phyloP scores from a whole-genome alignment of 2,113 vertebrate species.

The Ameiurus melas region DNA sequence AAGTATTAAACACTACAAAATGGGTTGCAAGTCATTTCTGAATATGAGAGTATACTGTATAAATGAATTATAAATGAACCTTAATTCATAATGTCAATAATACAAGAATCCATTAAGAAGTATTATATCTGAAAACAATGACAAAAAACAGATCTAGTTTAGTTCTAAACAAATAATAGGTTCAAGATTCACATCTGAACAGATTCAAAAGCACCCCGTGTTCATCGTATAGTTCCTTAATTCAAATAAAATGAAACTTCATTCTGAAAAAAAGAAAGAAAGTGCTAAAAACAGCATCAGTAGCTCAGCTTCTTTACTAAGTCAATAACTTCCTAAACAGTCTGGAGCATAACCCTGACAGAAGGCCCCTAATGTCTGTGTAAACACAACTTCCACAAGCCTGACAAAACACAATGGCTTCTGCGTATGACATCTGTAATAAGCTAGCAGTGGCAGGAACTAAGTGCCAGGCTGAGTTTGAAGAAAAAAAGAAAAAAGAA shows the following conservation, averaged over 20 bases:
- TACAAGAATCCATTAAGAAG: neutral
- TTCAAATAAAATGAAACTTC: neutral
- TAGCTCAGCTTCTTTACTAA: neutral
- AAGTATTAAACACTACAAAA: neutral
- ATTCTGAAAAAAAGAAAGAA: neutral
- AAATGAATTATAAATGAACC: too few relatives aligned
- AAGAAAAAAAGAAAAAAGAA: neutral
- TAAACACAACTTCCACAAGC: conserved; percentile 48
- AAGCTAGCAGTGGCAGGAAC: neutral
- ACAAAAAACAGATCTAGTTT: neutral
- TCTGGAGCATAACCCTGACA: conserved; percentile 56
- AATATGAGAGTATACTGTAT: neutral
- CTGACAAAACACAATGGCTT: conserved; percentile 49
- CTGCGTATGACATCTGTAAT: conserved; percentile 3
- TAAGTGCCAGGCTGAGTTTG: neutral
- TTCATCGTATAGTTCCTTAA: neutral
- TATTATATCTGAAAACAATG: neutral
- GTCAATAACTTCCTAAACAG: neutral
- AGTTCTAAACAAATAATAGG: neutral
- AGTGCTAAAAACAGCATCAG: neutral
- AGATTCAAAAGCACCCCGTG: neutral
- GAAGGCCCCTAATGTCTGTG: conserved; percentile 53
- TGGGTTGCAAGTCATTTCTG: neutral
- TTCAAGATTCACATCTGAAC: too few relatives aligned
- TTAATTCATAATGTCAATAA: neutral